These are phyloP conservation scores for Pristionchus entomophagus DNA, from an alignment of 2,888 invertebrate species.

Conservation along the genomic window DNA sequence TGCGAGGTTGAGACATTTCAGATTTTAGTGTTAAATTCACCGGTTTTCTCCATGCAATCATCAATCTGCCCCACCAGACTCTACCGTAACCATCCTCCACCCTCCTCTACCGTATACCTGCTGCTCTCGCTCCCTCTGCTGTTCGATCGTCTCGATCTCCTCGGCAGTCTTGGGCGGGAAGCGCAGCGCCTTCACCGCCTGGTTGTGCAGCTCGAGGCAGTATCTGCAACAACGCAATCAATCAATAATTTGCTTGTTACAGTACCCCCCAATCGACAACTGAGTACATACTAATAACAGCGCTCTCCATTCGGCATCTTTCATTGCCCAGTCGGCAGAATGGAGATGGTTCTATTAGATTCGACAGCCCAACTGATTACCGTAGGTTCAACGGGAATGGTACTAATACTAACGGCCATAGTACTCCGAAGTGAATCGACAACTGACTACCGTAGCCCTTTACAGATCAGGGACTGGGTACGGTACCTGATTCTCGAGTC, in stretches of 20 bases:
- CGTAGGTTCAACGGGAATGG: too few species aligned
- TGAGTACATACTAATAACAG: too few species aligned
- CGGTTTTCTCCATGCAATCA: too few species aligned
- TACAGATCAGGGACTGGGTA: not conserved
- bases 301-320: too few species aligned
- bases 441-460: conserved; percentile 1
- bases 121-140: conserved; percentile 72
- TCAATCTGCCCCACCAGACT: not conserved
- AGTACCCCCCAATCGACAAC: too few species aligned
- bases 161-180: conserved; percentile 99
- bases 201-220: conserved; percentile 96
- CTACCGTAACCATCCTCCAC: not conserved
- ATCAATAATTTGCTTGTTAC: not conserved
- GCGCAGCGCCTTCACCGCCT: conserved; percentile 97
- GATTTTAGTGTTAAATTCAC: too few species aligned
- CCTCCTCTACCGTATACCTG: conserved; percentile 50
- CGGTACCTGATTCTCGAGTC: conserved; percentile 84
- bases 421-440: not conserved
- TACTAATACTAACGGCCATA: too few species aligned
- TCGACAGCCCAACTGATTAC: too few species aligned
- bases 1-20: too few species aligned
- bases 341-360: too few species aligned
- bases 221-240: conserved; percentile 79
- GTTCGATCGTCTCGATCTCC: conserved; percentile 85
- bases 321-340: too few species aligned